Evolutionary conservation across 1,140 invertebrate genomes (phyloP).

Genomic region (Pentalonia nigronervosa): DNA sequence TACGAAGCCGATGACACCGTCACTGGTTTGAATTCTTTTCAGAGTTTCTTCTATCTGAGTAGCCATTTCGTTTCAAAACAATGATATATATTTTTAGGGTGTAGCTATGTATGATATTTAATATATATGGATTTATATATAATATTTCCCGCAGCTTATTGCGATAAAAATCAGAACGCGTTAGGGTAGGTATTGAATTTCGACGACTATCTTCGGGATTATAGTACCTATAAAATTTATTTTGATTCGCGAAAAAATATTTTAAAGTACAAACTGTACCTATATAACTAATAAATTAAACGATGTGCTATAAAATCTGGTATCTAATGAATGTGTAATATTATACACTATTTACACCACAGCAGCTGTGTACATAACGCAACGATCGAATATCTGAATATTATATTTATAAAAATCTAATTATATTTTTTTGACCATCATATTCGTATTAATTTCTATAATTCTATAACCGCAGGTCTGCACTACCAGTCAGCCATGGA

Average conservation of each 20-base stretch:
- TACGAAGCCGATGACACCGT: conserved; percentile 95
- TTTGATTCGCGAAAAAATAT: neutral
- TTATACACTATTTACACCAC: neutral
- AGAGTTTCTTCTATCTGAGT: conserved; percentile 97
- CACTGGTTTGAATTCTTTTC: conserved; percentile 94
- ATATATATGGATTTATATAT: too few relatives aligned
- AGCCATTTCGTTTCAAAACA: conserved; percentile 62
- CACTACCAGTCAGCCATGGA: neutral
- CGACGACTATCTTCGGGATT: neutral
- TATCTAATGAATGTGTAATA: neutral
- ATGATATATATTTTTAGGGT: neutral
- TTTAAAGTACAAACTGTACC: neutral
- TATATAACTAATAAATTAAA: neutral
- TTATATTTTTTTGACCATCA: neutral
- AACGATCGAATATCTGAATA: neutral
- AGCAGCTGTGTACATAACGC: neutral
- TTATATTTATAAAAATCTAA: neutral
- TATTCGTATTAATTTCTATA: neutral
- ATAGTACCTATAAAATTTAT: too few relatives aligned
- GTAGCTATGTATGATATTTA: too few relatives aligned
- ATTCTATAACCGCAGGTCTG: neutral
- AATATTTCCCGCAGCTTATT: neutral
- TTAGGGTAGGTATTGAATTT: neutral
- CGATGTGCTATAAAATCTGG: neutral
- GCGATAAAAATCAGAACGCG: neutral